These are phyloP conservation scores for Crocallis elinguaria DNA, from an alignment of 2,888 invertebrate species.

Conservation along the genomic window DNA sequence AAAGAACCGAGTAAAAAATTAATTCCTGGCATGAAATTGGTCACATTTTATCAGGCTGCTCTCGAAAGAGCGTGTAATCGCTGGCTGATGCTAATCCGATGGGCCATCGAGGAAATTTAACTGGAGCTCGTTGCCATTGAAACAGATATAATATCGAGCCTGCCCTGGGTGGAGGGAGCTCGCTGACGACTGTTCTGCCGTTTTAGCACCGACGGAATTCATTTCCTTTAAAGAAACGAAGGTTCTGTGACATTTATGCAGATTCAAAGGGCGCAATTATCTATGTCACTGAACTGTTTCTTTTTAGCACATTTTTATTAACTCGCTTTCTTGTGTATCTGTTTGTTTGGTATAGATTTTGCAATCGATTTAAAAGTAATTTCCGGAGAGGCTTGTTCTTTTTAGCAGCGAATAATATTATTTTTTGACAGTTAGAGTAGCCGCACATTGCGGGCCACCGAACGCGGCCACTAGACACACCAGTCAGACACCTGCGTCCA, in stretches of 20 bases:
- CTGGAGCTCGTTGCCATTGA: slow-evolving; percentile 49
- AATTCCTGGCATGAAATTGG: slow-evolving; percentile 40
- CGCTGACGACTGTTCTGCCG: background rate
- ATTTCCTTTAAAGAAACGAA: background rate
- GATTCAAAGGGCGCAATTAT: too few species aligned
- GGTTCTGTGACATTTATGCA: background rate
- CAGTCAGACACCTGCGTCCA: too few species aligned
- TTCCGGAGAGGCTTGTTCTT: too few species aligned
- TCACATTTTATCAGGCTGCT: slow-evolving; percentile 60
- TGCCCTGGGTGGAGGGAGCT: background rate
- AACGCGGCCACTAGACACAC: too few species aligned
- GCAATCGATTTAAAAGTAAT: too few species aligned
- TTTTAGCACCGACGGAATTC: background rate
- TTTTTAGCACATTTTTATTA: too few species aligned
- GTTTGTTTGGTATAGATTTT: too few species aligned
- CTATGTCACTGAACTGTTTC: too few species aligned
- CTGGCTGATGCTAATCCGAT: slow-evolving; percentile 76
- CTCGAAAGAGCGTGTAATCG: slow-evolving; percentile 63
- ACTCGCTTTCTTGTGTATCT: too few species aligned
- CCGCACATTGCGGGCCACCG: too few species aligned
- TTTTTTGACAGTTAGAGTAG: too few species aligned
- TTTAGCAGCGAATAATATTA: too few species aligned
- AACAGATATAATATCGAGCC: slow-evolving; percentile 23
- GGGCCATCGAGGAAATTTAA: slow-evolving; percentile 70
- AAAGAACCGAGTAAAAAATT: slow-evolving; percentile 36